phyloP scores from a whole-genome alignment of 2,888 invertebrate genomes.

The Phoenoteleia sp. region DNA sequence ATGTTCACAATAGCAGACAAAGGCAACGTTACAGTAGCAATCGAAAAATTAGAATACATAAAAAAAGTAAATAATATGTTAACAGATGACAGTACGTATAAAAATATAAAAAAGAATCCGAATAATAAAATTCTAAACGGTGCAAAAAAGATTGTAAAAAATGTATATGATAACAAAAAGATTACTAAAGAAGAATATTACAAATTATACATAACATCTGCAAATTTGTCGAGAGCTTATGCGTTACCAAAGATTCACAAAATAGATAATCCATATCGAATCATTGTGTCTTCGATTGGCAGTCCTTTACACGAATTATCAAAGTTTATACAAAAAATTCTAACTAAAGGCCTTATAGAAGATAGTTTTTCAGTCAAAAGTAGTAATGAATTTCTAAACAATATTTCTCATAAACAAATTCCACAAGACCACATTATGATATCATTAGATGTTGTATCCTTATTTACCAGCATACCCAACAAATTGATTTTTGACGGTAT shows the following conservation, averaged over 20 bases:
- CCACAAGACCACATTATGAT: not conserved
- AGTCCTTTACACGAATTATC: not conserved
- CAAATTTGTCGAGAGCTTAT: not conserved
- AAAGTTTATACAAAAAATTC: constrained; percentile 9
- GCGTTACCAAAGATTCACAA: constrained; percentile 18
- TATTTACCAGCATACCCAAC: not conserved
- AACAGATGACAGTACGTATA: not conserved
- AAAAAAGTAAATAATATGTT: not conserved
- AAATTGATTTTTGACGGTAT: not conserved
- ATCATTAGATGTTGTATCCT: not conserved
- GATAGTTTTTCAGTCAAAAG: not conserved
- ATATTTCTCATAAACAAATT: too few species aligned
- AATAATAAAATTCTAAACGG: not conserved
- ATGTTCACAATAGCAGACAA: too few species aligned
- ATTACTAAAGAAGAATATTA: not conserved
- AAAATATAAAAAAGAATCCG: not conserved
- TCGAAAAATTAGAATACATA: too few species aligned
- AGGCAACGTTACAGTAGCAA: too few species aligned
- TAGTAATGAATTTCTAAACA: too few species aligned
- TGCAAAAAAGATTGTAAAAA: too few species aligned
- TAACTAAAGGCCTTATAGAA: not conserved
- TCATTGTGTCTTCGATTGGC: constrained; percentile 2
- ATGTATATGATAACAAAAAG: too few species aligned
- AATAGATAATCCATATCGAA: not conserved
- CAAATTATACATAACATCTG: not conserved